Conservation (phyloP, 1,140 invertebrate genomes). For the Zaprionus nigranus region DNA sequence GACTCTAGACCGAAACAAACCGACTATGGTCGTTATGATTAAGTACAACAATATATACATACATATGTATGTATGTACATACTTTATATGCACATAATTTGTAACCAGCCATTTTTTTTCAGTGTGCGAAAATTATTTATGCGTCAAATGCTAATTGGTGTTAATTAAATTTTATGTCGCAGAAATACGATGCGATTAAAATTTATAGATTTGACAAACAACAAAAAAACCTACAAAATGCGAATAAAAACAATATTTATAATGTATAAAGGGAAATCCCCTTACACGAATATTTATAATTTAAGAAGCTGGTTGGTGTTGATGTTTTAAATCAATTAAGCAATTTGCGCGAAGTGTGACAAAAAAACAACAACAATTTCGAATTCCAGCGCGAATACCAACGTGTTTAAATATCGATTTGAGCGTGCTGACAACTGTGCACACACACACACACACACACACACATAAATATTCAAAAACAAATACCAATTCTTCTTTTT, state of each 20-base stretch:
- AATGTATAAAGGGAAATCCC: background rate
- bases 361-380: background rate
- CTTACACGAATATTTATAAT: background rate
- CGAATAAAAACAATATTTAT: conserved; percentile 11
- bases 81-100: background rate
- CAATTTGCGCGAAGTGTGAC: conserved; percentile 18
- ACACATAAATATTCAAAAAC: background rate
- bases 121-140: conserved; percentile 7
- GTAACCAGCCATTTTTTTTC: conserved; percentile 24
- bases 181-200: conserved; percentile 33
- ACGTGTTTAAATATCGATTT: conserved; percentile 35
- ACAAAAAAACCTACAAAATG: conserved; percentile 3
- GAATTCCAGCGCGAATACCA: conserved; percentile 1
- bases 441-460: conserved; percentile 5
- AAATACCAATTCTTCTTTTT: conserved; percentile 13
- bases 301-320: background rate
- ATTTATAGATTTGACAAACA: conserved; percentile 41
- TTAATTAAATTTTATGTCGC: conserved; percentile 55
- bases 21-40: conserved; percentile 22
- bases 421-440: conserved; percentile 20
- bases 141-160: conserved; percentile 47
- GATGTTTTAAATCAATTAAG: conserved; percentile 7
- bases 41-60: conserved; percentile 31
- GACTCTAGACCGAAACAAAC: background rate
- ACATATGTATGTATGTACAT: conserved; percentile 38